These are phyloP conservation scores for Chloroclysta siterata DNA, from an alignment of 2,888 invertebrate genomes.

Conservation along the genomic window DNA sequence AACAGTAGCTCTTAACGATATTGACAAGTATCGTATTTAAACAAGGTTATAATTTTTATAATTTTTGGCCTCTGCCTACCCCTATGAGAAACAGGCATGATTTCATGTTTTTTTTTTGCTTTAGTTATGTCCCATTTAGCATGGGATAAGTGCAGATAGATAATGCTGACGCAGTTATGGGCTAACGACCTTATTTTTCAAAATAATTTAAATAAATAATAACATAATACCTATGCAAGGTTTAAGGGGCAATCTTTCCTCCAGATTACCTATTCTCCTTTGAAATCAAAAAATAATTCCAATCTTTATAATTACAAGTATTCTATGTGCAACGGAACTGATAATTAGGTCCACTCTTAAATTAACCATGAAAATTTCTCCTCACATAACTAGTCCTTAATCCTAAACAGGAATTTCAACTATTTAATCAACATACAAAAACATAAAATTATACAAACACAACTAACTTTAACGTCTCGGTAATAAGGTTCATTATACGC, in stretches of 20 bases:
- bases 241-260: too few species aligned
- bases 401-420: slow-evolving; percentile 36
- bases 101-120: too few species aligned
- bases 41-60: too few species aligned
- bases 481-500: slow-evolving; percentile 17
- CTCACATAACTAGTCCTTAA: not conserved
- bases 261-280: not conserved
- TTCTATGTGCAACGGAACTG: not conserved
- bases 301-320: too few species aligned
- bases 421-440: slow-evolving; percentile 31
- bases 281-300: not conserved
- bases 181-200: too few species aligned
- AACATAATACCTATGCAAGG: not conserved
- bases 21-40: too few species aligned
- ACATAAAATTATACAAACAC: slow-evolving; percentile 11
- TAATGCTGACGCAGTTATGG: too few species aligned
- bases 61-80: too few species aligned
- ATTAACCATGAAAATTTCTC: slow-evolving; percentile 2
- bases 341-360: not conserved
- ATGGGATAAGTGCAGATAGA: too few species aligned
- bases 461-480: not conserved
- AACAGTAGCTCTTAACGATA: not conserved
- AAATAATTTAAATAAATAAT: too few species aligned
- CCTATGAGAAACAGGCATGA: too few species aligned
- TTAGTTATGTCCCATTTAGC: too few species aligned